These are phyloP conservation scores for Blennius ocellaris DNA, from an alignment of 2,113 vertebrate genomes.

Conservation along the genomic window DNA sequence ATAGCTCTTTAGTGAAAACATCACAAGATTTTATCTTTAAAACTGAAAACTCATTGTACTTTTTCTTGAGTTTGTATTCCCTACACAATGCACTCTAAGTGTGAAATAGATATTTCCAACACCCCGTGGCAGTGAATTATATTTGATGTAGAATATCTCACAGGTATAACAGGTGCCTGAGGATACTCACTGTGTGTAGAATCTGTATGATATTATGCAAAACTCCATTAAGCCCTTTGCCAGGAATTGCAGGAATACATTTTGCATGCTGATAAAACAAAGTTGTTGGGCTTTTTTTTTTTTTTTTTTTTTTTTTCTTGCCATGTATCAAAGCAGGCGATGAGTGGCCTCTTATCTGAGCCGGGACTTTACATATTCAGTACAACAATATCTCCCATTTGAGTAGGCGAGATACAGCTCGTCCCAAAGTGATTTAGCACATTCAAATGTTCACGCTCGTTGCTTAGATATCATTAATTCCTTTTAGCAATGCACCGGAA, in stretches of 20 bases:
- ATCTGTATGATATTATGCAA: conserved; percentile 44
- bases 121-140: conserved; percentile 18
- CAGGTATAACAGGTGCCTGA: conserved; percentile 44
- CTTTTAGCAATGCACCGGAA: conserved; percentile 79
- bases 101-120: conserved; percentile 36
- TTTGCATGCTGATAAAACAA: conserved; percentile 67
- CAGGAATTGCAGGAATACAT: conserved; percentile 58
- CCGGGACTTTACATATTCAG: conserved; percentile 72
- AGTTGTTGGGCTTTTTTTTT: conserved; percentile 27
- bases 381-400: conserved; percentile 58
- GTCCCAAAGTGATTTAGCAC: conserved; percentile 59
- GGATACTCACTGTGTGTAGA: conserved; percentile 37
- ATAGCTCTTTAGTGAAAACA: neutral
- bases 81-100: conserved; percentile 2
- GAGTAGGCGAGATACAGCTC: conserved; percentile 39
- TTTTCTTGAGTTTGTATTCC: conserved; percentile 1
- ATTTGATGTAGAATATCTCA: conserved; percentile 33
- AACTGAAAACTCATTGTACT: conserved; percentile 11
- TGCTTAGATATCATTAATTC: conserved; percentile 70
- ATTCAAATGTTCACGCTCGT: conserved; percentile 32
- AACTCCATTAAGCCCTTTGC: conserved; percentile 51
- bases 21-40: conserved; percentile 2
- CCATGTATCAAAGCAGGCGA: conserved; percentile 61
- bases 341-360: conserved; percentile 58
- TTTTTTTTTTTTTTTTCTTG: conserved; percentile 16